Base-by-base conservation (phyloP, 1,140 invertebrate species). In the roundworm (Caenorhabditis elegans) region DNA sequence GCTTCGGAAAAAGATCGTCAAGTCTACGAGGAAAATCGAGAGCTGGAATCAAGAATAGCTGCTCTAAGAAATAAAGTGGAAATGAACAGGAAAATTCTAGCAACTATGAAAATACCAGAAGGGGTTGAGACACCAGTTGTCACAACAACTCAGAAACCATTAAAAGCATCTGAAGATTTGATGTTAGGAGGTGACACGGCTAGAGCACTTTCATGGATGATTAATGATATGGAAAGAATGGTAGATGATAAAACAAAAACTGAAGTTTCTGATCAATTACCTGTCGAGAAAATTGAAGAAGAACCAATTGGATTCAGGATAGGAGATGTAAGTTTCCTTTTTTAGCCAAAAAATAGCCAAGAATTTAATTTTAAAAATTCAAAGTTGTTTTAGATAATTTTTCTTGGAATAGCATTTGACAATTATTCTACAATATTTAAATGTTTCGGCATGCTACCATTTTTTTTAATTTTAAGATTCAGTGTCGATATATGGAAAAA, bases 1-100 rank as follows among this genome's bases (percentile, higher is more conserved):
- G n/a, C 11, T 19, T 70, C 60, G 3, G 60, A 70, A 5, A 70
- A 70, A 24, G 60, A 70, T 70, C 60, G 34, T 4, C 34, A 34
- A 39, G 60, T 70, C 39, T 70, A 70, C 22, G 34, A 70, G n/a
- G 60, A 70, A 34, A 70, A 70, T 70, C 60, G 60, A 43, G 34
- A 70, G n/a, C 28, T 70, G 31, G 60, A 70, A 39, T 31, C 60
- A 22, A 70, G 60, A 70, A 70, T 70, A 19, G 60, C 60, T 19
- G 60, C 34, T 13, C 39, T 70, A 26, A 70, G 60, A 70, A 70
- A 70, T 22, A 70, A 70, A 70, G 60, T 70, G 60, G 60, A 70
- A 43, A 39, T 70, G 60, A 70, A 70, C 28, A 4, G 34, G 43
- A 70, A 39, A n/a, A 70, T 70, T 70, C 22, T 70, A 26, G 31